These are phyloP conservation scores for Diarsia brunnea DNA, from an alignment of 2,888 invertebrate genomes.

Conservation along the genomic window DNA sequence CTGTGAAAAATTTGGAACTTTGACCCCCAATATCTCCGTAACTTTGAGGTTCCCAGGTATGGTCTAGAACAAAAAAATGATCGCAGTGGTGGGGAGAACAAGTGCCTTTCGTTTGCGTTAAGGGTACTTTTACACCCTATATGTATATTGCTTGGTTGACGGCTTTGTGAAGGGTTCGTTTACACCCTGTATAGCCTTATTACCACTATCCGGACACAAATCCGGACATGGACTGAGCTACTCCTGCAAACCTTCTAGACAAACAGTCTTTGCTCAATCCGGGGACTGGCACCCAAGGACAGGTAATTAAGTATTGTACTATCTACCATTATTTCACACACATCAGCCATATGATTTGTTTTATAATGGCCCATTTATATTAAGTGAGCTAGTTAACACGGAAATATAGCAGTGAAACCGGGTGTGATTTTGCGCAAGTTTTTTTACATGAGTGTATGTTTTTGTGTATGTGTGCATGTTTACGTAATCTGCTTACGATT, in stretches of 20 bases:
- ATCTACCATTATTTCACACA: not conserved
- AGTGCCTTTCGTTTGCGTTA: too few species aligned
- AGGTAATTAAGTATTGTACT: not conserved
- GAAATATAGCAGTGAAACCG: not conserved
- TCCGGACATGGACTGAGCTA: not conserved
- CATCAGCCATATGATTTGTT: not conserved
- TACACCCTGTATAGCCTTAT: too few species aligned
- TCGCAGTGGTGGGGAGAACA: too few species aligned
- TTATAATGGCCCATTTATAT: constrained; percentile 4
- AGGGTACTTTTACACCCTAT: too few species aligned
- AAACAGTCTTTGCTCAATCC: not conserved
- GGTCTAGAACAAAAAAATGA: too few species aligned
- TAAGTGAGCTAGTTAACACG: not conserved
- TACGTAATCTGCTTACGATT: constrained; percentile 7
- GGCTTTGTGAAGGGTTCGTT: too few species aligned
- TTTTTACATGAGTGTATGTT: not conserved
- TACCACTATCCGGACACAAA: not conserved
- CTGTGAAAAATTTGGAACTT: too few species aligned
- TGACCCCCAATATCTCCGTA: too few species aligned
- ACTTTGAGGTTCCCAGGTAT: too few species aligned
- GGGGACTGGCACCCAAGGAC: not conserved
- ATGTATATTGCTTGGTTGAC: too few species aligned
- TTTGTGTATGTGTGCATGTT: not conserved
- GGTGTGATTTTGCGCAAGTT: not conserved
- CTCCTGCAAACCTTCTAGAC: not conserved